Conservation (phyloP, 1,140 invertebrate genomes). For the Drosophila ironensis region DNA sequence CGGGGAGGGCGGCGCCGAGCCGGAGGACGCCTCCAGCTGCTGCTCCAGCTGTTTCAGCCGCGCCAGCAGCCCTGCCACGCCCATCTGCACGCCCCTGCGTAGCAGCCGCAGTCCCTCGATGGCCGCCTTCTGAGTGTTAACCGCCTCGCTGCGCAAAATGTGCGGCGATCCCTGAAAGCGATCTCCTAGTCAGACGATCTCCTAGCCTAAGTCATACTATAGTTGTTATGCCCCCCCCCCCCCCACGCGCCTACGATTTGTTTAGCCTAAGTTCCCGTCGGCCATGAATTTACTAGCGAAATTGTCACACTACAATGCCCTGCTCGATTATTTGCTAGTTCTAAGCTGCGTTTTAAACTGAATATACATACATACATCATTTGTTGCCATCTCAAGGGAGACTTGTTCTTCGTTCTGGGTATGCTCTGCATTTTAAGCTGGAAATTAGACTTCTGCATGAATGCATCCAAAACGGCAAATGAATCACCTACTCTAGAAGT, state of each 20-base stretch:
- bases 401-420: background rate
- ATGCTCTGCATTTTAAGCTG: too few species aligned
- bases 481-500: too few species aligned
- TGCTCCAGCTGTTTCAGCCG: slow-evolving; percentile 85
- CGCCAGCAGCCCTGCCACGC: slow-evolving; percentile 67
- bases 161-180: slow-evolving; percentile 43
- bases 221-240: slow-evolving; percentile 63
- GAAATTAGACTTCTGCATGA: too few species aligned
- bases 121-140: slow-evolving; percentile 72
- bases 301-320: slow-evolving; percentile 29
- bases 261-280: slow-evolving; percentile 37
- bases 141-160: slow-evolving; percentile 65
- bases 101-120: slow-evolving; percentile 71
- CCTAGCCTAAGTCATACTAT: slow-evolving; percentile 15
- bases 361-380: slow-evolving; percentile 66
- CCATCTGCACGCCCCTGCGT: slow-evolving; percentile 50
- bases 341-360: slow-evolving; percentile 62
- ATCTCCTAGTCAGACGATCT: slow-evolving; percentile 30
- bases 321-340: slow-evolving; percentile 66
- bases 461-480: too few species aligned
- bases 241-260: slow-evolving; percentile 35
- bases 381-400: slow-evolving; percentile 68
- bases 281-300: slow-evolving; percentile 56
- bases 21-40: slow-evolving; percentile 86
- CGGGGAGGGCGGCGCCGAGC: slow-evolving; percentile 27